These are phyloP conservation scores for Carlito syrichta DNA, from an alignment of 2,113 vertebrate genomes.

Conservation along the genomic window DNA sequence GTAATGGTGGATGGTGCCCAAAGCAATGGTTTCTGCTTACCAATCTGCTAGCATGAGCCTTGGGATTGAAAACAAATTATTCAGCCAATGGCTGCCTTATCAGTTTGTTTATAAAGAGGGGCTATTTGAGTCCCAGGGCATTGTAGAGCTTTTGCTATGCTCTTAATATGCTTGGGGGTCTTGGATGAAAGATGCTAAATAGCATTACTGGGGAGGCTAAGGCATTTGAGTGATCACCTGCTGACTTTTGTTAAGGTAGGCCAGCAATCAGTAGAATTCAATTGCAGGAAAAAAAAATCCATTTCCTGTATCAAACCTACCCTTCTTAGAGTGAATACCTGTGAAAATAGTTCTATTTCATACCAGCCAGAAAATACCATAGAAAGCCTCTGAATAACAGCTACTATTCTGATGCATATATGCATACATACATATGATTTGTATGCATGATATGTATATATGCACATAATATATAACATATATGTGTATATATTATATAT, in stretches of 20 bases:
- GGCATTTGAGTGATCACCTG: background rate
- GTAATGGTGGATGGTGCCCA: background rate
- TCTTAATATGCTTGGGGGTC: background rate
- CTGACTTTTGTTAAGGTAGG: slow-evolving; percentile 20
- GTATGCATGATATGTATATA: no score
- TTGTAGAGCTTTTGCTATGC: background rate
- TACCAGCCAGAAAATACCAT: background rate
- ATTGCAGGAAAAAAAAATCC: background rate
- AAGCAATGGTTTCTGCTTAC: background rate
- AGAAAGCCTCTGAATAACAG: background rate
- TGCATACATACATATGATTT: background rate
- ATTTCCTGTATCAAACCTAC: background rate
- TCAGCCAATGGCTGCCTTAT: background rate
- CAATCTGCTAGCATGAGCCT: background rate
- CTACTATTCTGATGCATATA: background rate
- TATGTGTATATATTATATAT: background rate
- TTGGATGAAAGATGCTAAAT: slow-evolving; percentile 46
- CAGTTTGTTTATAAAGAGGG: slow-evolving; percentile 42
- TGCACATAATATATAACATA: background rate
- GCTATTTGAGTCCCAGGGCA: background rate
- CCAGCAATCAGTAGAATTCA: background rate
- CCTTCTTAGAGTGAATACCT: background rate
- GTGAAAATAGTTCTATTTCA: background rate
- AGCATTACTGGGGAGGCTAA: background rate
- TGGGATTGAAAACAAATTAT: background rate